These are phyloP conservation scores for Ciconia nigra DNA, from an alignment of 2,797 vertebrate genomes.

Conservation along the genomic window DNA sequence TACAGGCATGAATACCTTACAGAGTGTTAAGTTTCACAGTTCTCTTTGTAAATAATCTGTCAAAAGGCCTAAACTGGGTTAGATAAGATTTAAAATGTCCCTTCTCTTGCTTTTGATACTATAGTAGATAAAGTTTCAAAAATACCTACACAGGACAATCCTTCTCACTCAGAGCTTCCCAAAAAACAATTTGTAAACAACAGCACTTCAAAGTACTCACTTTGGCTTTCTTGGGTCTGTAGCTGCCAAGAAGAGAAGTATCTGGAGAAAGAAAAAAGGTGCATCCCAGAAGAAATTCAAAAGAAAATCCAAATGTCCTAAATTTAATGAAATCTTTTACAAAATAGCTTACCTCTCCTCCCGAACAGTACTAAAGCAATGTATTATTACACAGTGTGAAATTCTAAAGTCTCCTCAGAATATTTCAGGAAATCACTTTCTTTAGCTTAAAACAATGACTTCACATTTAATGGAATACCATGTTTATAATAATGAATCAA, in stretches of 20 bases:
- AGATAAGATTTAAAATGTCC: background rate
- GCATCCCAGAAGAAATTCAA: background rate
- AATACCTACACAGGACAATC: background rate
- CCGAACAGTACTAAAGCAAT: background rate
- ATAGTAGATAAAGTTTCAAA: background rate
- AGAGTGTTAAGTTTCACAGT: background rate
- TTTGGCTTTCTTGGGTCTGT: constrained; percentile 75
- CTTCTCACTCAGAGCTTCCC: background rate
- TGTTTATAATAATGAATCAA: background rate
- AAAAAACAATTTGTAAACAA: background rate
- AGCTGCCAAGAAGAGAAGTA: constrained; percentile 77
- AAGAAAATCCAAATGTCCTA: background rate
- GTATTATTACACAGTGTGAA: background rate
- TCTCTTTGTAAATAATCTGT: background rate
- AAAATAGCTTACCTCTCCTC: background rate
- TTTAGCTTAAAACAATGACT: background rate
- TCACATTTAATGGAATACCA: background rate
- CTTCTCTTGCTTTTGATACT: background rate
- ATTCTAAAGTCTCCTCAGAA: background rate
- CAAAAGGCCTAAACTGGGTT: background rate
- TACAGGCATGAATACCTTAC: background rate
- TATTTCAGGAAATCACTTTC: background rate
- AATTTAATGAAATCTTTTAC: background rate
- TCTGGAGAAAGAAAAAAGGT: constrained; percentile 73
- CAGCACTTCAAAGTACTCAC: constrained; percentile 66